Evolutionary conservation across 2,113 vertebrate species (phyloP).

Genomic region (Prunella himalayana): DNA sequence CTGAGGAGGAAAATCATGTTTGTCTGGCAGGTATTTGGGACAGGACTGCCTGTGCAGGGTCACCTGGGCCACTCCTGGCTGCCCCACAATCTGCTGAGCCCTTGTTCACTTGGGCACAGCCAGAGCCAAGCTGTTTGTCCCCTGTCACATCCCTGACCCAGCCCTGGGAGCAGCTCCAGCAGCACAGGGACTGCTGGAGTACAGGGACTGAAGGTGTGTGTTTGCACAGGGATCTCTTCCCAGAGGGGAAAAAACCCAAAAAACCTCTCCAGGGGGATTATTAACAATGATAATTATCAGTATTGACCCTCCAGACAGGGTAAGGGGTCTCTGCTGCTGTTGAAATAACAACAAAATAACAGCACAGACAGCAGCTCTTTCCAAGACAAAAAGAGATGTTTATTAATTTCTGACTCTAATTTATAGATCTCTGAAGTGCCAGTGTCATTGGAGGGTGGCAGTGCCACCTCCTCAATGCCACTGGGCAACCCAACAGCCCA

Average conservation of each 20-base stretch:
- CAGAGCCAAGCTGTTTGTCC: not conserved
- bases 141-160: not conserved
- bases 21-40: not conserved
- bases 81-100: not conserved
- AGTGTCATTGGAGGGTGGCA: too few relatives aligned
- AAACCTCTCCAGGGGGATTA: accelerated
- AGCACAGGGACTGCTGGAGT: not conserved
- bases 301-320: not conserved
- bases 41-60: not conserved
- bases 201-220: accelerated
- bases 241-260: accelerated
- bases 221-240: too few relatives aligned
- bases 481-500: too few relatives aligned
- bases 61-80: not conserved
- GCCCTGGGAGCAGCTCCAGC: not conserved
- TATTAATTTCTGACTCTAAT: too few relatives aligned
- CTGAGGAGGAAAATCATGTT: not conserved
- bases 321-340: not conserved
- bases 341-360: too few relatives aligned
- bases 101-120: not conserved
- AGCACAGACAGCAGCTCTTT: too few relatives aligned
- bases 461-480: too few relatives aligned
- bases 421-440: too few relatives aligned
- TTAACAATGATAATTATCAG: not conserved
- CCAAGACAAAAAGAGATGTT: too few relatives aligned